Conservation (phyloP, 1,140 invertebrate genomes). For the Platyura marginata region DNA sequence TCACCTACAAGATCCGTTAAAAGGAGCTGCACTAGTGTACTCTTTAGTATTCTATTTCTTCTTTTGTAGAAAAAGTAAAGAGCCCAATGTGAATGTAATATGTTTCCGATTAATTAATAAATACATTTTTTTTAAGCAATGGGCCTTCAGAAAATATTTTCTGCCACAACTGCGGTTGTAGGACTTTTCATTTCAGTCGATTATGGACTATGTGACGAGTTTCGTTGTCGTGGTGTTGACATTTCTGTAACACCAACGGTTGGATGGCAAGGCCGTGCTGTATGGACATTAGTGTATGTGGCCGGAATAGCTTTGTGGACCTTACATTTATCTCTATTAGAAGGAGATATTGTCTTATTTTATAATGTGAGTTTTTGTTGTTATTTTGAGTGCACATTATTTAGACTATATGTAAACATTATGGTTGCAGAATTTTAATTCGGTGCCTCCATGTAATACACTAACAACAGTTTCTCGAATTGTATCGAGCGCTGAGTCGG, state of each 20-base stretch:
- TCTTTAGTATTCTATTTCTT: constrained; percentile 38
- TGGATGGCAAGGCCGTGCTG: constrained; percentile 29
- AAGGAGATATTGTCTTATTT: constrained; percentile 16
- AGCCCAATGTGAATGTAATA: neutral
- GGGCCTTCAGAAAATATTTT: constrained; percentile 35
- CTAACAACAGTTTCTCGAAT: constrained; percentile 2
- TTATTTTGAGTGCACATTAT: too few species aligned
- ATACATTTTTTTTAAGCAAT: constrained; percentile 25
- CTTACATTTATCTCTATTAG: constrained; percentile 31
- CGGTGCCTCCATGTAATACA: neutral
- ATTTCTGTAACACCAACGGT: constrained; percentile 21
- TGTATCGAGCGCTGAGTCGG: constrained; percentile 1
- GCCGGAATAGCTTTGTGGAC: constrained; percentile 29
- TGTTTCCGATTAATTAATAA: neutral
- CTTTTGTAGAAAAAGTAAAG: constrained; percentile 37
- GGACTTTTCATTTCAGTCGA: constrained; percentile 39
- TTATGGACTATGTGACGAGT: constrained; percentile 39
- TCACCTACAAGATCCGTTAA: constrained; percentile 39
- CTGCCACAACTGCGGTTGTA: constrained; percentile 34
- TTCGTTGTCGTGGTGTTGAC: constrained; percentile 33
- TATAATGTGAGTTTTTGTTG: neutral
- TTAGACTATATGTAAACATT: too few species aligned
- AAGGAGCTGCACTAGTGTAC: constrained; percentile 34
- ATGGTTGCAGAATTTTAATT: neutral
- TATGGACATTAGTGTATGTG: constrained; percentile 36